Evolutionary conservation across 2,113 vertebrate species (phyloP), one percentile per base, ranked within the genome.

Genomic region (Corydoras maculifer): DNA sequence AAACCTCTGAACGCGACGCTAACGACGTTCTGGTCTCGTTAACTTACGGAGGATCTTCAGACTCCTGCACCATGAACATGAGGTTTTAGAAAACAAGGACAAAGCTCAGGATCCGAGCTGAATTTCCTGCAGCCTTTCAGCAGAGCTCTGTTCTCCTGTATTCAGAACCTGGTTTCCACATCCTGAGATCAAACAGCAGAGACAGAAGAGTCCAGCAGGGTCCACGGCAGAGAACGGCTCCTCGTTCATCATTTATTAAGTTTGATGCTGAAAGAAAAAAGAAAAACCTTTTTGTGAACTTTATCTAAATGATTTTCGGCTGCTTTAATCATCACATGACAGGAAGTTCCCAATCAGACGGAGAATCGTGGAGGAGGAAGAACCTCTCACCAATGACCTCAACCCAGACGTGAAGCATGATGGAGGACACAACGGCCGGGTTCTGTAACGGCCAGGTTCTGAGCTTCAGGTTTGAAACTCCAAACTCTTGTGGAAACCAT

Each of bases 1-100:
- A 53, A 53, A 43, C 35, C 1, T 43, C 35, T 2, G 35, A 4
- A 43, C 35, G 35, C 1, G 35, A 43, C 35, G 7, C 35, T 43
- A 43, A 43, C 1, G 4, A 43, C 7, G 7, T 62, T 43, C 62
- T 49, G 61, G n/a, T n/a, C n/a, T n/a, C n/a, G n/a, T n/a, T n/a
- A 15, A 30, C 30, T 30, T 13, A 53, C 13, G 9, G 31, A 4
- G 14, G 10, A 67, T 67, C 14, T 9, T 53, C 12, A 15, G 14
- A 66, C 29, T 6, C 11, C 5, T 9, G 2, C 3, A 1, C 4
- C 14, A 8, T 43, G 11, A 57, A 58, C 58, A 25, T 66, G 4
- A 54, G 13, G 64, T 15, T 54, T 48, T 31, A n/a, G 50, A 66
- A 66, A 66, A 66, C 51, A 55, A 66, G 64, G 14, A 66, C 51